These are phyloP conservation scores for Cremastobaeus sp. DNA, from an alignment of 2,888 invertebrate species.

Conservation along the genomic window DNA sequence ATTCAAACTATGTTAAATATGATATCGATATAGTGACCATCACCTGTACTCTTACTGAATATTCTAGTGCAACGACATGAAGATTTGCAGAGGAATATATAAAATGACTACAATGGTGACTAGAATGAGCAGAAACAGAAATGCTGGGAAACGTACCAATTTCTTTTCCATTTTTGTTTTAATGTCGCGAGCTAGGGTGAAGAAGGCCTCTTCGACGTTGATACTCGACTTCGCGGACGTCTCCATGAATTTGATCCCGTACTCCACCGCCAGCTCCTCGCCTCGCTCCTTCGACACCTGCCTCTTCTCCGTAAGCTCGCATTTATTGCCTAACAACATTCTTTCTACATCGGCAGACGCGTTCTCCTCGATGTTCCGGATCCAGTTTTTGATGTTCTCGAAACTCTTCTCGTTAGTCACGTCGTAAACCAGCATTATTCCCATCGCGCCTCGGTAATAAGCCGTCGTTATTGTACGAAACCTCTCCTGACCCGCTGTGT, in stretches of 20 bases:
- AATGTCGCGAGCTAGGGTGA: conserved; percentile 97
- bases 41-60: conserved; percentile 3
- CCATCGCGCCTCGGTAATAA: conserved; percentile 99
- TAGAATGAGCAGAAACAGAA: conserved; percentile 2
- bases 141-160: conserved; percentile 84
- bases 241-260: conserved; percentile 99
- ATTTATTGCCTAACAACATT: conserved; percentile 99
- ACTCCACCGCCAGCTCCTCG: conserved; percentile 97
- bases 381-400: conserved; percentile 99
- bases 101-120: conserved; percentile 19
- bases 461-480: conserved; percentile 99
- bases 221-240: conserved; percentile 99
- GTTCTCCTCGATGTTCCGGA: conserved; percentile 99
- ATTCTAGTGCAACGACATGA: conserved; percentile 17
- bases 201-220: conserved; percentile 98
- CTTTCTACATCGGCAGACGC: conserved; percentile 99
- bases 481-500: conserved; percentile 99
- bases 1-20: conserved; percentile 19
- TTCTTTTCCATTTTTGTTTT: conserved; percentile 99
- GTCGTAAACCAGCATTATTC: conserved; percentile 99
- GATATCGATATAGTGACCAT: conserved; percentile 2
- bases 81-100: conserved; percentile 29
- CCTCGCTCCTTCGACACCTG: conserved; percentile 97
- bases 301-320: conserved; percentile 97
- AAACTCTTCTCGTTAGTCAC: conserved; percentile 99